Conservation (phyloP, 1,140 invertebrate species). For the Wiebesia pumilae region DNA sequence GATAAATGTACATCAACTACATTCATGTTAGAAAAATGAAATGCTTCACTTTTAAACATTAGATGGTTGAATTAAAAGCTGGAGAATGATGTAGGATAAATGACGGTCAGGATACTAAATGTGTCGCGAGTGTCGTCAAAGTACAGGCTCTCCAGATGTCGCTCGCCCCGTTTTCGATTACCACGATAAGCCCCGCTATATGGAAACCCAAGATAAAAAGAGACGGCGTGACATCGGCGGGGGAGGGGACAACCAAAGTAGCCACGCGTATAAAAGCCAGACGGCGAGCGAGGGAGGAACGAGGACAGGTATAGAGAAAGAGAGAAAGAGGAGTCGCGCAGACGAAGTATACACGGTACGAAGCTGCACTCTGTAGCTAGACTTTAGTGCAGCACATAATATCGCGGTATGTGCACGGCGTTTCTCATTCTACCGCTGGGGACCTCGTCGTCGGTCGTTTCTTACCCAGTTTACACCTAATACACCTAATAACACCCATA, state of each 20-base stretch:
- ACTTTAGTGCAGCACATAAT: slow-evolving; percentile 7
- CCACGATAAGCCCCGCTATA: background rate
- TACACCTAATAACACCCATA: background rate
- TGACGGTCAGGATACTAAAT: background rate
- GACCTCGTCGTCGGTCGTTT: background rate
- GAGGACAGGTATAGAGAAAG: background rate
- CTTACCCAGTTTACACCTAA: background rate
- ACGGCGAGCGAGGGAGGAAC: background rate
- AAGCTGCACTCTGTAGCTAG: background rate
- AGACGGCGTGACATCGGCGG: background rate
- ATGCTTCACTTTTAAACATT: background rate
- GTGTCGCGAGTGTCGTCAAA: background rate
- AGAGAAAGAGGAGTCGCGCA: background rate
- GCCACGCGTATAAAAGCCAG: slow-evolving; percentile 12
- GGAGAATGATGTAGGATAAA: background rate
- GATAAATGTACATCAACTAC: too few species aligned
- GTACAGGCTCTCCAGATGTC: background rate
- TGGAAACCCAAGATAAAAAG: background rate
- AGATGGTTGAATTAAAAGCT: background rate
- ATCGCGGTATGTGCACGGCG: slow-evolving; percentile 7
- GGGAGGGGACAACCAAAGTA: background rate
- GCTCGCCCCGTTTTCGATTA: background rate
- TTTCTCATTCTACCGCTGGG: background rate
- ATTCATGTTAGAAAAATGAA: too few species aligned
- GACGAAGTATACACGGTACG: slow-evolving; percentile 4